Evolutionary conservation across 2,888 invertebrate species (phyloP), one percentile per base, ranked within the genome.

Genomic region (Onchidella celtica): DNA sequence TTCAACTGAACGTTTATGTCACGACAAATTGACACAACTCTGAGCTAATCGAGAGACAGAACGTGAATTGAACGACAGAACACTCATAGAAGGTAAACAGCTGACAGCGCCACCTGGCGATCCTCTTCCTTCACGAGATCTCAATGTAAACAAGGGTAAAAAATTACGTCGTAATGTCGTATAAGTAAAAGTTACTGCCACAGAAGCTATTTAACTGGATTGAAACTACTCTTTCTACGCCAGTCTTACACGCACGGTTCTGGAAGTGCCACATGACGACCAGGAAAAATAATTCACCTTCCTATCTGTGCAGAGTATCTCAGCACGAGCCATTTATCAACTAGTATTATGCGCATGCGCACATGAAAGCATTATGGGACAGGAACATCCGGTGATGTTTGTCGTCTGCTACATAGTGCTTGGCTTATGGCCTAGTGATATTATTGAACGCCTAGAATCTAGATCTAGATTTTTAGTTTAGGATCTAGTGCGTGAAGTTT

Each of bases 31-130:
- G 0, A 29, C n/a, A n/a, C n/a, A n/a, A n/a, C n/a, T n/a, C n/a
- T n/a, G n/a, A n/a, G n/a, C n/a, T n/a, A n/a, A n/a, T n/a, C n/a
- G n/a, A n/a, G n/a, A n/a, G 63, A 80, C 57, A 57, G 80, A 80
- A 66, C 74, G 80, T 80, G 74, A 34, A 80, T 9, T 68, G 80
- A 80, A 80, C 74, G 80, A 80, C 55, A 74, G 68, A 80, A 73
- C 32, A 34, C 27, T 1, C 3, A 24, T 65, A 40, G 40, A 63
- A 73, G 34, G 79, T 79, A 79, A 79, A 79, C 72, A 79, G 32
- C 65, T 24, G 17, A 36, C 57, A 65, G 57, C 79, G 79, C 79
- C 79, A 38, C 57, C 79, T 79, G 24, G 27, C 27, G 55, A 2
- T 6, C 24, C 55, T 21, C 47, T 73, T 17, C 21, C 4, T 47